Base-by-base conservation (phyloP, 2,888 invertebrate species). In the Isoperla grammatica region DNA sequence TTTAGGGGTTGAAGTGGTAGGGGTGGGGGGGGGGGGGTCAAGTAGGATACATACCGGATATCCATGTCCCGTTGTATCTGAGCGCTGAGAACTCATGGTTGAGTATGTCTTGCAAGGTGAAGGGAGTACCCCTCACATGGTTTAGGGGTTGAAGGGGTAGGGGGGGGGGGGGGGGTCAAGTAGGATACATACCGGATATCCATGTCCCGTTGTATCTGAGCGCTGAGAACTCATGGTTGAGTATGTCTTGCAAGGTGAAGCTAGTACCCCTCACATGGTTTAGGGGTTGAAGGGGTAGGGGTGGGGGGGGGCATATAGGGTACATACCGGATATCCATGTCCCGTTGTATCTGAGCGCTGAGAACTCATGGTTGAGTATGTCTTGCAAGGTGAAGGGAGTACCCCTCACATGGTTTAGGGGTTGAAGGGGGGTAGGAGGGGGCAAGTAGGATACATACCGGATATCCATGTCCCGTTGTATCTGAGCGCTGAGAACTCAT, bases 381-480 rank as follows among this genome's bases (percentile, higher is more conserved):
- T 94, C 92, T 68, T 89, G 86, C 66, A 93, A 81, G 71, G 84
- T 82, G 69, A 93, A 81, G 69, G 91, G 79, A 63, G 84, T 77
- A 43, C 92, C 92, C 70, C 85, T 87, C 64, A 93, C 86, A n/a
- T n/a, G n/a, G n/a, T n/a, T n/a, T n/a, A n/a, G n/a, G n/a, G n/a
- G n/a, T n/a, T n/a, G n/a, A n/a, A n/a, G n/a, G n/a, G n/a, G n/a
- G n/a, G n/a, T n/a, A n/a, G n/a, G n/a, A n/a, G n/a, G n/a, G n/a
- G n/a, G n/a, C n/a, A n/a, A n/a, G n/a, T n/a, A n/a, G n/a, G n/a
- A n/a, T n/a, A 75, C 79, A 79, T 72, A 90, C 89, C 88, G 76
- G 88, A 88, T 69, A 92, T 86, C 94, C 94, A 94, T 40, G 90
- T 87, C 56, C 92, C 93, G 72, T 94, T 93, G 78, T 90, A 88